These are phyloP conservation scores for Chrysotoxum bicinctum DNA, from an alignment of 2,888 invertebrate species.

Conservation along the genomic window DNA sequence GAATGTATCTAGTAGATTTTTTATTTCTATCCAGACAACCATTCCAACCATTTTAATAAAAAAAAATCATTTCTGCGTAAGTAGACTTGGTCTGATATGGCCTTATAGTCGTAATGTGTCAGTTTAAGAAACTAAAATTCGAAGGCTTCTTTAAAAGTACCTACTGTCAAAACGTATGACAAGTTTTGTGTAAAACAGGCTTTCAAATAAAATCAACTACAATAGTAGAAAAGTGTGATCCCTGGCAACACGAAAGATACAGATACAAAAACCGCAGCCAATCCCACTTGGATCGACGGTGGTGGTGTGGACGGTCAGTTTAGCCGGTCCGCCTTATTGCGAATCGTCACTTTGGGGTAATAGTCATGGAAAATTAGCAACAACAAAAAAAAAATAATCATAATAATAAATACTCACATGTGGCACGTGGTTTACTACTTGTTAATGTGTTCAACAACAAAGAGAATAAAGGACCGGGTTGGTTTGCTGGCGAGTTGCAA, in stretches of 20 bases:
- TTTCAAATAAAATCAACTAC: no score
- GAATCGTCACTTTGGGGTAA: not conserved
- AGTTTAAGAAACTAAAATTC: no score
- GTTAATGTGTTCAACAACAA: conserved; percentile 17
- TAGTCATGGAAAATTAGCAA: conserved; percentile 1
- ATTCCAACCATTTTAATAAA: no score
- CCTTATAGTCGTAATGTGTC: no score
- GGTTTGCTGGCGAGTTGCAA: not conserved
- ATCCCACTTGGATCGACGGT: conserved; percentile 7
- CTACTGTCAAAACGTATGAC: no score
- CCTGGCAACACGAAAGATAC: not conserved
- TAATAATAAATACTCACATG: conserved; percentile 18
- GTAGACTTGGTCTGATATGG: no score
- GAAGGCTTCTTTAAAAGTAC: no score
- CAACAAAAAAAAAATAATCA: not conserved
- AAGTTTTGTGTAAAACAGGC: no score
- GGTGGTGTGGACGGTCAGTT: conserved; percentile 3
- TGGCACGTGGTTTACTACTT: conserved; percentile 67
- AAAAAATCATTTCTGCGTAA: no score
- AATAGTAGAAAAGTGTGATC: not conserved
- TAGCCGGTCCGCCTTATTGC: conserved; percentile 16
- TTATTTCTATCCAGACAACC: no score
- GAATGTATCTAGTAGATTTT: no score
- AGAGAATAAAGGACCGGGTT: conserved; percentile 25
- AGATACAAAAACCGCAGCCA: not conserved